A percentile compares a stretch with the other conserved stretches of the same genome.
phyloP scores from a whole-genome alignment of 2,888 invertebrate genomes.

The Epistrophe grossulariae region DNA sequence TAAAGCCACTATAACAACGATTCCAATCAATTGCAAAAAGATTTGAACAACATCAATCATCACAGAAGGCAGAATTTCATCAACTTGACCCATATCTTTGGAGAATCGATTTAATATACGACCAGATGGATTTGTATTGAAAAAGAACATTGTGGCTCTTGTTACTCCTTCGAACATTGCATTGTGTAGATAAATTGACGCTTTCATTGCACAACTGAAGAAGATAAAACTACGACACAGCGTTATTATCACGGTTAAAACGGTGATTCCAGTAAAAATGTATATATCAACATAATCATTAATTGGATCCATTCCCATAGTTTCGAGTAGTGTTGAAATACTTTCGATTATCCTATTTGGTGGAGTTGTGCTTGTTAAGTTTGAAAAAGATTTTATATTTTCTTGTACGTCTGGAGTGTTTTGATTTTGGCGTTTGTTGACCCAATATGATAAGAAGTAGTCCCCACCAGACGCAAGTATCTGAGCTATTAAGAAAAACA shows the following conservation, averaged over 20 bases:
- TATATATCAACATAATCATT: constrained; percentile 82
- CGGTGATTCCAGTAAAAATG: constrained; percentile 84
- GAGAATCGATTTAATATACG: constrained; percentile 94
- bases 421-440: constrained; percentile 52
- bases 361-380: constrained; percentile 34
- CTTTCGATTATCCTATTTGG: constrained; percentile 30
- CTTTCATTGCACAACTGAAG: constrained; percentile 88
- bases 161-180: constrained; percentile 93
- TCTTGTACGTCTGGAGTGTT: background rate
- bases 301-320: constrained; percentile 61
- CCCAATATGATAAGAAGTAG: constrained; percentile 91
- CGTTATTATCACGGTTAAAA: constrained; percentile 83
- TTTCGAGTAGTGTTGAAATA: constrained; percentile 35
- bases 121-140: constrained; percentile 93
- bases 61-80: constrained; percentile 83
- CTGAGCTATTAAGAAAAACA: constrained; percentile 88
- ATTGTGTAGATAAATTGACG: constrained; percentile 92
- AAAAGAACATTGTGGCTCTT: constrained; percentile 93
- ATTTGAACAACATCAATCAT: constrained; percentile 87
- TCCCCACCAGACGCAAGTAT: constrained; percentile 89
- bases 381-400: background rate
- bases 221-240: constrained; percentile 84
- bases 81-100: constrained; percentile 91
- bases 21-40: constrained; percentile 91
- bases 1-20: constrained; percentile 90